Base-by-base conservation (phyloP, 2,888 invertebrate species). In the Acanthosepion esculentum region DNA sequence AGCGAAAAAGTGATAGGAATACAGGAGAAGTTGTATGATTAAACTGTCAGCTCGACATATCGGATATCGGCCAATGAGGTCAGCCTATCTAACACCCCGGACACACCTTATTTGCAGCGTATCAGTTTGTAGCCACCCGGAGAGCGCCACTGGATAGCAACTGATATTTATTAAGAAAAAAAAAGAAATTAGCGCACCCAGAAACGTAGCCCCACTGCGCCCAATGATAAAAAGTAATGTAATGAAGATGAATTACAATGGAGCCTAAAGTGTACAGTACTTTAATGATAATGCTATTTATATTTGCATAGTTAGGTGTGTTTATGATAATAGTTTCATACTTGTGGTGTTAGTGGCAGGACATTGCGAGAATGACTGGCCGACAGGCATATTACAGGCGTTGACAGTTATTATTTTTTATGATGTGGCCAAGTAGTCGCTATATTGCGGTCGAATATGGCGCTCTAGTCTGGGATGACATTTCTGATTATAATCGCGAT, bases 71-170 rank as follows among this genome's bases (percentile, higher is more conserved):
- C n/a, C 78, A 78, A 15, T 78, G 78, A 78, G 78, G 78, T 78
- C 78, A 78, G 78, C 78, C 78, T 78, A 78, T 78, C 78, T 78
- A 78, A 78, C n/a, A 78, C 78, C 78, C 78, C 18, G n/a, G 78
- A 78, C 78, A 78, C 78, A 78, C 78, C 78, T 78, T 78, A n/a
- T 78, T 78, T 78, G n/a, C n/a, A 1, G n/a, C n/a, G n/a, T 78
- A 78, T 78, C 78, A 78, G 78, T 78, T 78, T n/a, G 78, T 78
- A n/a, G n/a, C 78, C 78, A 78, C 78, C 78, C 78, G 78, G 78
- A 33, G 78, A n/a, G 78, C 78, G 12, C 78, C 15, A 33, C n/a
- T 78, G n/a, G 78, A 78, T 78, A 78, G 33, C 10, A n/a, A 78
- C 78, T 33, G n/a, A 15, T 78, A 78, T 78, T 78, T n/a, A 78